These are phyloP conservation scores for Melipona beecheii DNA, from an alignment of 2,888 invertebrate species.

Conservation along the genomic window DNA sequence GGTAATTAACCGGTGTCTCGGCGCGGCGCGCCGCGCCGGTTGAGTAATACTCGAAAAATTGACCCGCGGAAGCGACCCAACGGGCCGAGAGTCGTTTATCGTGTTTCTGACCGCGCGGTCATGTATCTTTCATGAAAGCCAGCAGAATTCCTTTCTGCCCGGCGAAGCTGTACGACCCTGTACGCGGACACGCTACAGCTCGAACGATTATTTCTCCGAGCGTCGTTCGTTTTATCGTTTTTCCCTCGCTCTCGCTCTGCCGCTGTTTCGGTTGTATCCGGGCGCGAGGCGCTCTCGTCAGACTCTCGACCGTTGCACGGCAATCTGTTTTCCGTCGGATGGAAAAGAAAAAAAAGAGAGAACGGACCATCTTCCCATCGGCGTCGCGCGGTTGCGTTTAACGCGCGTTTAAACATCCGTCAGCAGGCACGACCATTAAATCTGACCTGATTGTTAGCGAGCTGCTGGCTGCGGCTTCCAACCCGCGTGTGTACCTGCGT, in stretches of 20 bases:
- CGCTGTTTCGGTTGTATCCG: background rate
- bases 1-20: slow-evolving; percentile 24
- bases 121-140: slow-evolving; percentile 12
- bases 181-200: too few relatives aligned
- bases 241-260: background rate
- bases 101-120: background rate
- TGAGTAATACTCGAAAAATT: slow-evolving; percentile 26
- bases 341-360: background rate
- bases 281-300: background rate
- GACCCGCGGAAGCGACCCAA: background rate
- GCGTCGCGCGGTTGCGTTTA: slow-evolving; percentile 57
- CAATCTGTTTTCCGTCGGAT: slow-evolving; percentile 23
- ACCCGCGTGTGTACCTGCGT: background rate
- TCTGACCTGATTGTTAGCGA: slow-evolving; percentile 69
- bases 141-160: background rate
- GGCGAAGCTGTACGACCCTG: too few relatives aligned
- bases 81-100: slow-evolving; percentile 5
- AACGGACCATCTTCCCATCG: slow-evolving; percentile 28
- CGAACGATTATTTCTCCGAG: background rate
- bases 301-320: background rate
- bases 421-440: slow-evolving; percentile 69
- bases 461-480: slow-evolving; percentile 52
- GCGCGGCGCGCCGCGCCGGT: slow-evolving; percentile 2
- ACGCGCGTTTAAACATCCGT: slow-evolving; percentile 68
- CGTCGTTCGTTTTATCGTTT: background rate